These are phyloP conservation scores for Lypha dubia DNA, from an alignment of 2,888 invertebrate species.

Conservation along the genomic window DNA sequence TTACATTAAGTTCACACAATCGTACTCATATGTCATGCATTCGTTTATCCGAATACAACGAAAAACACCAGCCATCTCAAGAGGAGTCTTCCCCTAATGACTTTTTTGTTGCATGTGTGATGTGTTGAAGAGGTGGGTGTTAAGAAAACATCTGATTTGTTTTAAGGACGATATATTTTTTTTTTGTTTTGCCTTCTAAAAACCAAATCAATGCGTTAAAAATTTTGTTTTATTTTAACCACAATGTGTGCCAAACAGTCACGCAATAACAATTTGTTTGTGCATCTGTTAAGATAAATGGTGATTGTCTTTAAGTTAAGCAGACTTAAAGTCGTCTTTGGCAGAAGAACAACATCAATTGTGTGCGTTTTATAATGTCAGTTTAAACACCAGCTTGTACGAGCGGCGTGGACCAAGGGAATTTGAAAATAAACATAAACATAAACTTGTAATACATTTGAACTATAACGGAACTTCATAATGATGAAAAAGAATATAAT, in stretches of 20 bases:
- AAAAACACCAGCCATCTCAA: constrained; percentile 11
- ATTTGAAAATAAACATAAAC: constrained; percentile 17
- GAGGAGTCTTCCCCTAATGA: constrained; percentile 53
- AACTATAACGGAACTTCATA: neutral
- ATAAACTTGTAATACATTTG: neutral
- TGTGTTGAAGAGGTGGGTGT: constrained; percentile 56
- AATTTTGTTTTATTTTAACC: constrained; percentile 12
- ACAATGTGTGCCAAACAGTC: constrained; percentile 56
- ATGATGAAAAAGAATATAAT: neutral
- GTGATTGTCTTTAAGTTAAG: constrained; percentile 65
- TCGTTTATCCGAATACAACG: constrained; percentile 26
- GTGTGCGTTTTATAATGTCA: constrained; percentile 15
- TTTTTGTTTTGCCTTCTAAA: neutral
- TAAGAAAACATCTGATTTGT: constrained; percentile 61
- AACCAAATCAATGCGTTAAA: constrained; percentile 41
- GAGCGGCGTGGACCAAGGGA: no score
- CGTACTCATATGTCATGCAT: constrained; percentile 53
- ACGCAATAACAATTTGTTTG: constrained; percentile 15
- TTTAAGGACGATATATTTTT: constrained; percentile 57
- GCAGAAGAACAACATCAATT: neutral
- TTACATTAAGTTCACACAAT: constrained; percentile 68
- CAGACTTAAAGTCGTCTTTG: constrained; percentile 59
- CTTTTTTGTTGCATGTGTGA: constrained; percentile 42
- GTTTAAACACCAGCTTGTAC: constrained; percentile 33
- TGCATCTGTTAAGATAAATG: constrained; percentile 69